Conservation (phyloP, 2,113 vertebrate species). For the Galbula dea region DNA sequence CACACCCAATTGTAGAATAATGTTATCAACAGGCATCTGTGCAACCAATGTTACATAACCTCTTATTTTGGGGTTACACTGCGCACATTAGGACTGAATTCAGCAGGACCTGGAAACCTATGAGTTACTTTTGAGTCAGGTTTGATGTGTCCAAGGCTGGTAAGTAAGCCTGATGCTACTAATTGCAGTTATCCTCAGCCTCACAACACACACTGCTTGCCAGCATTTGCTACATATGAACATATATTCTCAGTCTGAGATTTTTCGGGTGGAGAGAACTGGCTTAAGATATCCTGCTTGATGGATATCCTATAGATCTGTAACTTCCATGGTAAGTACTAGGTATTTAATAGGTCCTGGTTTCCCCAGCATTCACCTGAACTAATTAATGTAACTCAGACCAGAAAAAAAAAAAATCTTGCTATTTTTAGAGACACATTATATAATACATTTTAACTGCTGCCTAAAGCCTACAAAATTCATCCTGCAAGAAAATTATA, state of each 20-base stretch:
- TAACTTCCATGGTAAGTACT: background rate
- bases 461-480: constrained; percentile 19
- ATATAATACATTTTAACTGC: constrained; percentile 1
- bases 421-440: constrained; percentile 45
- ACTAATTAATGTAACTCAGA: constrained; percentile 6
- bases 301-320: background rate
- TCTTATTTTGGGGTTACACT: background rate
- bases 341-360: background rate
- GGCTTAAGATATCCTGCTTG: background rate
- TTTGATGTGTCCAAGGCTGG: background rate
- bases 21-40: background rate
- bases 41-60: background rate
- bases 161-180: too few relatives aligned
- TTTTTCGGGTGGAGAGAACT: background rate
- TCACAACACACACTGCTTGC: background rate
- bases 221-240: background rate
- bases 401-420: background rate
- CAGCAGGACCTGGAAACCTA: background rate
- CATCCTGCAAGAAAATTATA: background rate
- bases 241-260: background rate
- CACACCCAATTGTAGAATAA: background rate
- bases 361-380: background rate
- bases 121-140: background rate
- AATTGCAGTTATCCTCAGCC: background rate
- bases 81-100: background rate